Evolutionary conservation across 2,113 vertebrate genomes (phyloP).

Genomic region (Labeo rohita): DNA sequence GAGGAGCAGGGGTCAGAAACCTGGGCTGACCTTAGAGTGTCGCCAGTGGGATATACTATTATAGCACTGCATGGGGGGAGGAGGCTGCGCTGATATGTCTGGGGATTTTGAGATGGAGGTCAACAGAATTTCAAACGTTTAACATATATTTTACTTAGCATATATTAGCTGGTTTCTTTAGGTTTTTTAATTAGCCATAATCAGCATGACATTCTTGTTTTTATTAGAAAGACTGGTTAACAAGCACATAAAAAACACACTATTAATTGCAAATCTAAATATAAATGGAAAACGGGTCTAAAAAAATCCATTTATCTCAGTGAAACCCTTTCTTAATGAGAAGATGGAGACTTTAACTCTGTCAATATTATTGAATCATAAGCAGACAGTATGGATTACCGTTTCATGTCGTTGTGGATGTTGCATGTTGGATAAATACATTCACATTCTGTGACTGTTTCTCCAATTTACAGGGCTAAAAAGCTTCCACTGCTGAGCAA

Average conservation of each 20-base stretch:
- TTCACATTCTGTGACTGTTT: not conserved
- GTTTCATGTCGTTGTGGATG: not conserved
- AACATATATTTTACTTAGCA: not conserved
- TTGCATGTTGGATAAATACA: not conserved
- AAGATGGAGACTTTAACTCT: not conserved
- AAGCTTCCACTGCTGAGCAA: not conserved
- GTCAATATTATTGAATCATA: not conserved
- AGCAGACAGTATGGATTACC: not conserved
- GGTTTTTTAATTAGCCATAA: not conserved
- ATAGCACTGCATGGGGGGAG: not conserved
- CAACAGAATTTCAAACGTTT: not conserved
- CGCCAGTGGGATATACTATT: slow-evolving; percentile 19
- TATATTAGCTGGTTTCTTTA: not conserved
- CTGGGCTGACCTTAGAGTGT: slow-evolving; percentile 36
- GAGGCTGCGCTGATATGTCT: not conserved
- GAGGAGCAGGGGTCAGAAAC: slow-evolving; percentile 50
- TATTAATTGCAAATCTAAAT: slow-evolving; percentile 3
- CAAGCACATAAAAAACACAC: not conserved
- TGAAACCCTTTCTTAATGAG: not conserved
- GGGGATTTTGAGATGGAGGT: not conserved
- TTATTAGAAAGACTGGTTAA: not conserved
- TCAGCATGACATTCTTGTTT: not conserved
- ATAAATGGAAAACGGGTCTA: not conserved
- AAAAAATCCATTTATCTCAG: not conserved
- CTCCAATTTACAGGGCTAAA: not conserved